These are phyloP conservation scores for Osmoderma eremita DNA, from an alignment of 2,888 invertebrate species.

Conservation along the genomic window DNA sequence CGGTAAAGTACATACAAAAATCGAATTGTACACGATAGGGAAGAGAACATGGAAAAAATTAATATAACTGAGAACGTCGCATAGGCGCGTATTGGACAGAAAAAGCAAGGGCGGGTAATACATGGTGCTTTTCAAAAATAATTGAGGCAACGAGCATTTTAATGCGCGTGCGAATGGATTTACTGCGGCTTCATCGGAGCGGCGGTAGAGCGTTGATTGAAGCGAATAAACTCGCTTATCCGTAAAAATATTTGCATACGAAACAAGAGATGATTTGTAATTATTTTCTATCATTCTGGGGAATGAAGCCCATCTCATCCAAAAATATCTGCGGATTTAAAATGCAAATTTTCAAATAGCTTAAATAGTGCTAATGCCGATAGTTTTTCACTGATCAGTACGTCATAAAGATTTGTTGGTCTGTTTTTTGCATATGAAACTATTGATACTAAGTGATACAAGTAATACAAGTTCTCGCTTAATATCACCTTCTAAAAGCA, in stretches of 20 bases:
- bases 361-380: too few species aligned
- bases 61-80: slow-evolving; percentile 9
- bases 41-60: slow-evolving; percentile 18
- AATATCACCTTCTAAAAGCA: too few species aligned
- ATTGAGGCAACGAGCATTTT: slow-evolving; percentile 27
- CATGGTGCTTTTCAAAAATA: slow-evolving; percentile 26
- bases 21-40: background rate
- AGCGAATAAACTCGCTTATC: slow-evolving; percentile 30
- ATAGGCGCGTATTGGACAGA: slow-evolving; percentile 5
- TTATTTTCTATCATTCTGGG: slow-evolving; percentile 29
- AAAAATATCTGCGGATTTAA: background rate
- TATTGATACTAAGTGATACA: too few species aligned
- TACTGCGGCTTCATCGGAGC: slow-evolving; percentile 12
- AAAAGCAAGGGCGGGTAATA: slow-evolving; percentile 21
- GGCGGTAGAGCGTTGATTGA: slow-evolving; percentile 25
- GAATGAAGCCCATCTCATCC: slow-evolving; percentile 6
- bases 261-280: slow-evolving; percentile 30
- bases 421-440: too few species aligned
- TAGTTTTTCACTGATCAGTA: too few species aligned
- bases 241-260: slow-evolving; percentile 31
- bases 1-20: slow-evolving; percentile 25
- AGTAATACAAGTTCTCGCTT: too few species aligned
- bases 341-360: too few species aligned
- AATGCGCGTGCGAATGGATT: slow-evolving; percentile 26
- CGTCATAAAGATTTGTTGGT: too few species aligned